phyloP scores from a whole-genome alignment of 2,113 vertebrate genomes.

The Vidua macroura region DNA sequence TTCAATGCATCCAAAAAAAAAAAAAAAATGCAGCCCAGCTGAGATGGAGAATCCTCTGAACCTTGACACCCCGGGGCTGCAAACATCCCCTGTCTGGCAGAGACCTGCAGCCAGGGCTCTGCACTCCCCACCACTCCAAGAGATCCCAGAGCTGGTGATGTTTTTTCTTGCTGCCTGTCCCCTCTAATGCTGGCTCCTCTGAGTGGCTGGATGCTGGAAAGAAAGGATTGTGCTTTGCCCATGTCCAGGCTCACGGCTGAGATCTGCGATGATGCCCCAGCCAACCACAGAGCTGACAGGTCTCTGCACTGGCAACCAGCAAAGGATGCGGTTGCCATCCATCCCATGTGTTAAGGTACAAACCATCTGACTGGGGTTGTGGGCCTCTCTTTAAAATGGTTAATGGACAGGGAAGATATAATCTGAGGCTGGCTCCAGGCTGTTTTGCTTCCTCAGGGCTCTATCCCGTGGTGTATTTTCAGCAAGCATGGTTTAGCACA shows the following conservation, averaged over 20 bases:
- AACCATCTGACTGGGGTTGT: neutral
- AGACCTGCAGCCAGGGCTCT: neutral
- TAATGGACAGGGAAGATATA: neutral
- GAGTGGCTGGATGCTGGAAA: neutral
- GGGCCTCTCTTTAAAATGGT: neutral
- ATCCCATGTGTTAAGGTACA: neutral
- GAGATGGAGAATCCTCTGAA: neutral
- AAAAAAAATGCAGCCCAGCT: neutral
- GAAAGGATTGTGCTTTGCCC: neutral
- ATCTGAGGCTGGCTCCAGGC: neutral
- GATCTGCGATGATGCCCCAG: neutral
- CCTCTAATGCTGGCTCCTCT: accelerated
- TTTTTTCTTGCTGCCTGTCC: neutral
- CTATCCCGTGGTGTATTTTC: neutral
- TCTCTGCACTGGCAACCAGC: accelerated
- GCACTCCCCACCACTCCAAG: neutral
- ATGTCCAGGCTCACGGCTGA: accelerated
- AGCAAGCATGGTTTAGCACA: neutral
- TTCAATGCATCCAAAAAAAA: neutral
- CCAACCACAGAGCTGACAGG: accelerated
- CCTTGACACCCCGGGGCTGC: neutral
- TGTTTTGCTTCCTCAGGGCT: neutral
- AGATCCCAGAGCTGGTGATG: too few species aligned
- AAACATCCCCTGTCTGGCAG: neutral
- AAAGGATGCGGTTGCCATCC: neutral